phyloP scores from a whole-genome alignment of 2,888 invertebrate genomes.

The Drosophila monieri region DNA sequence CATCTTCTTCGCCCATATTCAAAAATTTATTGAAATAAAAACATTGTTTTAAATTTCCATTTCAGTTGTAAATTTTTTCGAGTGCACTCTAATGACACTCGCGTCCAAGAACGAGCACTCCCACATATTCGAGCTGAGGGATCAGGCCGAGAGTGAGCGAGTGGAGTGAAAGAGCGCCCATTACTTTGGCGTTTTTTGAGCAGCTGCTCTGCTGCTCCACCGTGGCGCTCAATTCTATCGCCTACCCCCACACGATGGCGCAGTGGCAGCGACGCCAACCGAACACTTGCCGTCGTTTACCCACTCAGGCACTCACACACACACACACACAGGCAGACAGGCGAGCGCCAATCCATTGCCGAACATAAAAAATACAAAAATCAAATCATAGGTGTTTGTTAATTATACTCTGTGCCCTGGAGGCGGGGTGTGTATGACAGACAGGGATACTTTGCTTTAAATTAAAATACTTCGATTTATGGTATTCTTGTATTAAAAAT shows the following conservation, averaged over 20 bases:
- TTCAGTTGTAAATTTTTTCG: not conserved
- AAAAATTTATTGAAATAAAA: not conserved
- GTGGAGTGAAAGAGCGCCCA: conserved; percentile 42
- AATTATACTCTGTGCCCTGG: conserved; percentile 49
- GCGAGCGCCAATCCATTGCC: conserved; percentile 61
- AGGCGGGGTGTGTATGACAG: conserved; percentile 31
- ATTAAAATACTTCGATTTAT: not conserved
- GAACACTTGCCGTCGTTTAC: conserved; percentile 54
- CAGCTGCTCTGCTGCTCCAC: conserved; percentile 22
- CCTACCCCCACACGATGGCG: conserved; percentile 72
- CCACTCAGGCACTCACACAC: conserved; percentile 42
- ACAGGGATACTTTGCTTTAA: not conserved
- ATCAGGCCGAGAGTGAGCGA: conserved; percentile 6
- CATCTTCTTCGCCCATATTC: not conserved
- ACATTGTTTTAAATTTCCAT: not conserved
- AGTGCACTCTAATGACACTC: conserved; percentile 37
- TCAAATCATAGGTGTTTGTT: conserved; percentile 75
- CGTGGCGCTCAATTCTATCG: conserved; percentile 31
- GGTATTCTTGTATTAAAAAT: not conserved
- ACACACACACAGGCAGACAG: conserved; percentile 46
- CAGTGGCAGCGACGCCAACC: conserved; percentile 43
- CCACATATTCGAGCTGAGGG: conserved; percentile 24
- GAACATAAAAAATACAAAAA: conserved; percentile 55
- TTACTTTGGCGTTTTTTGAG: conserved; percentile 76
- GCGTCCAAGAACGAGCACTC: conserved; percentile 62